Conservation (phyloP, 2,797 vertebrate species). For the Dicrostonyx torquatus region DNA sequence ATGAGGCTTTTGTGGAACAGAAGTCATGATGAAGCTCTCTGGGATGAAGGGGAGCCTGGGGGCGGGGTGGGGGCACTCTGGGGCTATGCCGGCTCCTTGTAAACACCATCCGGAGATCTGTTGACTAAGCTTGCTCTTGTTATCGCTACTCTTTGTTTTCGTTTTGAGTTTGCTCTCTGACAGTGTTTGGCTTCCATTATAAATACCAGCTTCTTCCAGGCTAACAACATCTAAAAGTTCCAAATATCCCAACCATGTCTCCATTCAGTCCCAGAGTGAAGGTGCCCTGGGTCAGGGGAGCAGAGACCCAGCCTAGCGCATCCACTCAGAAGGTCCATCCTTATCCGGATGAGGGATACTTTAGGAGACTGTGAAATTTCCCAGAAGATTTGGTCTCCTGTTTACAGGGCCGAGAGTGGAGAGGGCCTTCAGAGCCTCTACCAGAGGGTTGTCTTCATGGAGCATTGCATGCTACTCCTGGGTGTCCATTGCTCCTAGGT, state of each 20-base stretch:
- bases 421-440: not conserved
- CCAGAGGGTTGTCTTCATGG: not conserved
- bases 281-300: not conserved
- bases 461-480: not conserved
- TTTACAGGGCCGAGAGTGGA: not conserved
- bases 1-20: not conserved
- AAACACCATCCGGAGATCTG: not conserved
- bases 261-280: not conserved
- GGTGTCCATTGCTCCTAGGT: no score
- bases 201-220: not conserved
- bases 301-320: not conserved
- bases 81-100: not conserved
- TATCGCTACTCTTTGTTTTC: not conserved
- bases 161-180: not conserved
- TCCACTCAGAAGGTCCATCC: not conserved
- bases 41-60: not conserved
- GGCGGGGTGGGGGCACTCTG: no score
- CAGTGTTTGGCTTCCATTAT: not conserved
- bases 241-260: not conserved
- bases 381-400: not conserved
- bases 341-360: not conserved
- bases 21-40: not conserved
- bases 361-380: not conserved
- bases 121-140: not conserved
- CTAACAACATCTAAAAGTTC: conserved; percentile 36